Conservation (phyloP, 2,797 vertebrate genomes). For the Prionace glauca region DNA sequence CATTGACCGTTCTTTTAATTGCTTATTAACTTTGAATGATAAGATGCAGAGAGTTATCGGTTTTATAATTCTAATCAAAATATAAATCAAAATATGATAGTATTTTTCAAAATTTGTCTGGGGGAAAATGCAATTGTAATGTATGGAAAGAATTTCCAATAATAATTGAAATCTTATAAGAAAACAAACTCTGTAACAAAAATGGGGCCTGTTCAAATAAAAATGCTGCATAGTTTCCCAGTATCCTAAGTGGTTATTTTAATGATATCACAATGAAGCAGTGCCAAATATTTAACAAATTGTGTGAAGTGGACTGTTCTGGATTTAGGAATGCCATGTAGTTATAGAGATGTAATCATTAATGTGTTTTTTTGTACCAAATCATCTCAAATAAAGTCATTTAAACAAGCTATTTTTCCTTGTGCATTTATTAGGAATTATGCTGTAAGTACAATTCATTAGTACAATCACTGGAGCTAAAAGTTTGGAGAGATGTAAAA, state of each 20-base stretch:
- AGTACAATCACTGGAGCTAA: background rate
- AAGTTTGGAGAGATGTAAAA: background rate
- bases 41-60: background rate
- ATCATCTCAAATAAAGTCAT: slow-evolving; percentile 6
- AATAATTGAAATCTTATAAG: slow-evolving; percentile 31
- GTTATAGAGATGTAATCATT: slow-evolving; percentile 25
- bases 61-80: slow-evolving; percentile 3
- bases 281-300: slow-evolving; percentile 33
- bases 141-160: slow-evolving; percentile 28
- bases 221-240: slow-evolving; percentile 25
- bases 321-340: slow-evolving; percentile 29
- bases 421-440: background rate
- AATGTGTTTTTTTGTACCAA: slow-evolving; percentile 7
- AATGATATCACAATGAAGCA: slow-evolving; percentile 28
- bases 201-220: slow-evolving; percentile 30
- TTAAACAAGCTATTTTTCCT: slow-evolving; percentile 21
- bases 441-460: background rate
- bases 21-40: background rate
- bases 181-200: slow-evolving; percentile 24
- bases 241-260: slow-evolving; percentile 33
- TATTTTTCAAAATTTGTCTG: slow-evolving; percentile 12
- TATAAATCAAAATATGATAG: background rate
- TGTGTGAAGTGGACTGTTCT: slow-evolving; percentile 33
- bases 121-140: background rate
- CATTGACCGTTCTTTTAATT: background rate